These are phyloP conservation scores for Epistrophella euchroma DNA, from an alignment of 2,888 invertebrate genomes.

Conservation along the genomic window DNA sequence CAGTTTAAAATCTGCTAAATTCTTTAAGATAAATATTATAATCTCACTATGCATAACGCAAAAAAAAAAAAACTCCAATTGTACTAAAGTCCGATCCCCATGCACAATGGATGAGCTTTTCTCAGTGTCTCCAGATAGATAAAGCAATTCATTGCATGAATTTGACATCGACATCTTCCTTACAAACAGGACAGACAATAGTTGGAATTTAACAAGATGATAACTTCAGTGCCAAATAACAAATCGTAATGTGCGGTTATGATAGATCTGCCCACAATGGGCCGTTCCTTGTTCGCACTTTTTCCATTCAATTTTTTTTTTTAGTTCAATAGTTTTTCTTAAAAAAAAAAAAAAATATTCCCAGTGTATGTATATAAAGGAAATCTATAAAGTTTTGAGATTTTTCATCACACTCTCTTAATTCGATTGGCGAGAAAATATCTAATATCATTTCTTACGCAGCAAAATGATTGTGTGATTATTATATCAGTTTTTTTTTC, in stretches of 20 bases:
- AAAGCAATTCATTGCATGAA: constrained; percentile 62
- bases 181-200: constrained; percentile 50
- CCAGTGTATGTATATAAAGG: constrained; percentile 31
- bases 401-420: constrained; percentile 37
- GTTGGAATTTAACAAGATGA: constrained; percentile 74
- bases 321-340: constrained; percentile 36
- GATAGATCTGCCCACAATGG: constrained; percentile 78
- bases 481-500: constrained; percentile 36
- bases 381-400: constrained; percentile 23
- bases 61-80: neutral
- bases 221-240: constrained; percentile 82
- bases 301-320: constrained; percentile 68
- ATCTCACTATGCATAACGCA: neutral
- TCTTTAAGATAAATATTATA: neutral
- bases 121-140: constrained; percentile 62
- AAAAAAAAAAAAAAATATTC: neutral
- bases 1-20: neutral
- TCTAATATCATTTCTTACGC: constrained; percentile 50
- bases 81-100: constrained; percentile 3
- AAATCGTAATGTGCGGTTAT: constrained; percentile 81
- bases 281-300: constrained; percentile 74
- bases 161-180: constrained; percentile 62
- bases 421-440: constrained; percentile 34
- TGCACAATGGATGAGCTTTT: constrained; percentile 59
- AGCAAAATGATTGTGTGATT: constrained; percentile 60